Evolutionary conservation across 35 echinoderm and acorn worm species (phyloP).

Genomic region (Heliocidaris erythrogramma): DNA sequence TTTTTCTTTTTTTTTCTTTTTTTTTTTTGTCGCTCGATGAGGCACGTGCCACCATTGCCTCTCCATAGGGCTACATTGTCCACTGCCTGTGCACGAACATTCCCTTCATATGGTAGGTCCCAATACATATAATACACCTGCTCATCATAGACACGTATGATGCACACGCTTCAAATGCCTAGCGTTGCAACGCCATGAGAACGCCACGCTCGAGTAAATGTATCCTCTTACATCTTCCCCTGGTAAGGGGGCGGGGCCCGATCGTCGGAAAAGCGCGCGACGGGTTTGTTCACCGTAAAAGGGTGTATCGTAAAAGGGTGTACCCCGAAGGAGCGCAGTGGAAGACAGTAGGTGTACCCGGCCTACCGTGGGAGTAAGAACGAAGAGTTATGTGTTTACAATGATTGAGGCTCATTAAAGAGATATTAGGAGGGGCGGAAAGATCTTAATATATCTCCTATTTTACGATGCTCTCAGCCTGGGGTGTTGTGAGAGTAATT

Average conservation of each 20-base stretch:
- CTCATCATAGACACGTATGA: not conserved
- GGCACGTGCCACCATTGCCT: not conserved
- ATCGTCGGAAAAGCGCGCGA: not conserved
- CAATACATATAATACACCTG: not conserved
- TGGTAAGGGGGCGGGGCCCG: slow-evolving; percentile 6
- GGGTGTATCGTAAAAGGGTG: no score
- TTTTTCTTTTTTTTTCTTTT: no score
- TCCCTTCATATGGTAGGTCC: not conserved
- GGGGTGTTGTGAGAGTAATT: not conserved
- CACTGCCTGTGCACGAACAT: not conserved
- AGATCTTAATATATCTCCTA: no score
- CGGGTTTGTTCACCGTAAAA: not conserved
- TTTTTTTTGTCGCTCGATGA: no score
- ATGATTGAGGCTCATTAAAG: not conserved
- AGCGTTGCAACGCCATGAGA: slow-evolving; percentile 8
- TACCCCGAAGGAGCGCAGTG: not conserved
- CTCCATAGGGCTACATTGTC: not conserved
- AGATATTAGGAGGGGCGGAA: not conserved
- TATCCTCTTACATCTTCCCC: not conserved
- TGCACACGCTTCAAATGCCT: not conserved
- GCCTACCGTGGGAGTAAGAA: not conserved
- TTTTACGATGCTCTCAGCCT: not conserved
- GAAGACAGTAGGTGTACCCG: not conserved
- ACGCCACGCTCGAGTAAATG: not conserved
- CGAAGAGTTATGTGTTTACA: slow-evolving; percentile 10